Evolutionary conservation across 2,797 vertebrate species (phyloP), one percentile per base, ranked within the genome.

Genomic region (Basileuterus tristriatus): DNA sequence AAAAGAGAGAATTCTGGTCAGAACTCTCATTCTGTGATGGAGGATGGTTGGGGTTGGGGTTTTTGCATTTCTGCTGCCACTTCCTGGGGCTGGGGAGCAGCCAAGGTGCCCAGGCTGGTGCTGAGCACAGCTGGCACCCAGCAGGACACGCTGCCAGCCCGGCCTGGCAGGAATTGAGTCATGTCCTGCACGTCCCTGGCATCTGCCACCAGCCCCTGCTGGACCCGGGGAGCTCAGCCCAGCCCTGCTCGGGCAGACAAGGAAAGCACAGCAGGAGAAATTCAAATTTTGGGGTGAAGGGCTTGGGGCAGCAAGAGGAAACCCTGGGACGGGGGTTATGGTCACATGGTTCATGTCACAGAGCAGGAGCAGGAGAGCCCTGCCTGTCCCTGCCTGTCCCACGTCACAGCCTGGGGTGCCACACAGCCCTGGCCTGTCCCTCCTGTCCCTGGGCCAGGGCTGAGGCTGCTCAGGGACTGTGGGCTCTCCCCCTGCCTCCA

Each of bases 1-100:
- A 34, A 1, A 7, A 0, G 7, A 26, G 37, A 0, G 0, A 26
- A 22, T 0, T 20, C 7, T 41, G 2, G 3, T 5, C 1, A 27
- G 67, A 21, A 19, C 5, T 12, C 34, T 32, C n/a, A 0, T 63
- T 5, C 6, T 4, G 2, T 2, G n/a, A n/a, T 18, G n/a, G n/a
- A n/a, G n/a, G n/a, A n/a, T n/a, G 52, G 4, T 23, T 19, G 7
- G 49, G 34, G 20, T 12, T 55, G 27, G 30, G 3, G 9, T 43
- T 56, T 32, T 5, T 53, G 71, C 60, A 19, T 65, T 83, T 62
- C 59, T 50, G 11, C 34, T 41, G 80, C 53, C 68, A 0, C 85
- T 88, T 68, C 20, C 49, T 32, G 21, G 83, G 4, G 26, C 86
- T 81, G 72, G 62, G 39, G 1, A 26, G 6, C 71, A 43, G 83